Percentiles rank a stretch among this genome's conserved stretches.
Conservation (phyloP, 2,797 vertebrate genomes). For the Sebastes wilsoni region DNA sequence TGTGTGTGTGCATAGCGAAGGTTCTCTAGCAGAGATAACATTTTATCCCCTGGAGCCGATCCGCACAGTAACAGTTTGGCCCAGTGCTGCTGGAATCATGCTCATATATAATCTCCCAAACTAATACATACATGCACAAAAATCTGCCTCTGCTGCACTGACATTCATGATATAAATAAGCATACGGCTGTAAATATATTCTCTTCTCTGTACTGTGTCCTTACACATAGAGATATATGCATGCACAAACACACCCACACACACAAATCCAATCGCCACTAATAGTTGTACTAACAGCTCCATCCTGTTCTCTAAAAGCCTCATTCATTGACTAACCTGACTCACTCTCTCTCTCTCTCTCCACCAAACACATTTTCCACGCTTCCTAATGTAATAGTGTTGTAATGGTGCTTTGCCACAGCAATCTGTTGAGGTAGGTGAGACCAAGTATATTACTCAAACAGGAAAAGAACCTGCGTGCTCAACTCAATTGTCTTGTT, state of each 20-base stretch:
- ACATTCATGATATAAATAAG: not conserved
- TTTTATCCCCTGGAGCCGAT: constrained; percentile 42
- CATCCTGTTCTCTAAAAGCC: constrained; percentile 22
- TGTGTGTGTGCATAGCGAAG: constrained; percentile 3
- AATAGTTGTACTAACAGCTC: constrained; percentile 29
- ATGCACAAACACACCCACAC: not conserved
- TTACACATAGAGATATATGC: not conserved
- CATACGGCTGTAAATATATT: not conserved
- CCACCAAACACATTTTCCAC: constrained; percentile 1
- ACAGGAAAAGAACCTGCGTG: not conserved
- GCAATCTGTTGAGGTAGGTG: constrained; percentile 21
- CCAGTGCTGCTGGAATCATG: constrained; percentile 21
- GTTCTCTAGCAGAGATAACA: constrained; percentile 39
- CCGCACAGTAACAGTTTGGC: constrained; percentile 36
- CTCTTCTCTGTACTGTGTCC: not conserved
- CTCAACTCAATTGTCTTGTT: not conserved
- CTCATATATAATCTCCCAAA: constrained; percentile 10
- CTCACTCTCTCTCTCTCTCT: not conserved
- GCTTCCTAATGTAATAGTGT: constrained; percentile 42
- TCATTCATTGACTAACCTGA: constrained; percentile 42
- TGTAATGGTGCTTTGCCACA: constrained; percentile 43
- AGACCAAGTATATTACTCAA: not conserved
- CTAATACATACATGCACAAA: not conserved
- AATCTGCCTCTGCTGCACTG: not conserved
- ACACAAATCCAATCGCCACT: constrained; percentile 8